Base-by-base conservation (phyloP, 2,888 invertebrate species). In the Octonoba sinensis region DNA sequence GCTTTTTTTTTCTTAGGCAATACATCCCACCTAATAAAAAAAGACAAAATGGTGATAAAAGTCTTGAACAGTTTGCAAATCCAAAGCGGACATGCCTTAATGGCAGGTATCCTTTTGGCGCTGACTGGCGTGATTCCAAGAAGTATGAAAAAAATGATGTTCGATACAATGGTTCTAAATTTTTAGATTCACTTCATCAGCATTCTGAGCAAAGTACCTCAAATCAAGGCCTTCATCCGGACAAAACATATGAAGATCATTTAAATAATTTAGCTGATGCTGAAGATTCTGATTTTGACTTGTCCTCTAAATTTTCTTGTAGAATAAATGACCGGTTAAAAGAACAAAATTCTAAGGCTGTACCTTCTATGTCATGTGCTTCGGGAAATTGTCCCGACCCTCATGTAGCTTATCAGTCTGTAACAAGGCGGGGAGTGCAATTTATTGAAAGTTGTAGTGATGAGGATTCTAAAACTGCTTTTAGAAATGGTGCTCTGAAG, bases 31-130 rank as follows among this genome's bases (percentile, higher is more conserved):
- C 49, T 22, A 75, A 75, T 44, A 82, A 82, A 44, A 82, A 82
- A 51, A 75, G 82, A 16, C 82, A 76, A 54, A 82, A 75, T 75
- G 75, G 75, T n/a, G 82, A 82, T 67, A 82, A 76, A 67, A 74
- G 49, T 62, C 44, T 46, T 18, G 82, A 76, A 36, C 72, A 47
- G 4, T 62, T 72, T 36, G 57, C 69, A 20, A 74, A 71, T 47
- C 56, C 82, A 3, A 82, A 82, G 46, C 75, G 82, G n/a, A 82
- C 82, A 18, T 82, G 82, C 57, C 66, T 75, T 27, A 64, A 65
- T 47, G 70, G 59, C 27, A 57, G 70, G 20, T 82, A 46, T 46
- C 44, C 13, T 36, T 64, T 27, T 62, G 44, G 74, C 44, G 54
- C 64, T 44, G 49, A 51, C 2, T 72, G 18, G 47, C 20, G 20